Evolutionary conservation across 1,140 invertebrate species (phyloP), one percentile per base, ranked within the genome.

Genomic region (Andrena cerasifolii): DNA sequence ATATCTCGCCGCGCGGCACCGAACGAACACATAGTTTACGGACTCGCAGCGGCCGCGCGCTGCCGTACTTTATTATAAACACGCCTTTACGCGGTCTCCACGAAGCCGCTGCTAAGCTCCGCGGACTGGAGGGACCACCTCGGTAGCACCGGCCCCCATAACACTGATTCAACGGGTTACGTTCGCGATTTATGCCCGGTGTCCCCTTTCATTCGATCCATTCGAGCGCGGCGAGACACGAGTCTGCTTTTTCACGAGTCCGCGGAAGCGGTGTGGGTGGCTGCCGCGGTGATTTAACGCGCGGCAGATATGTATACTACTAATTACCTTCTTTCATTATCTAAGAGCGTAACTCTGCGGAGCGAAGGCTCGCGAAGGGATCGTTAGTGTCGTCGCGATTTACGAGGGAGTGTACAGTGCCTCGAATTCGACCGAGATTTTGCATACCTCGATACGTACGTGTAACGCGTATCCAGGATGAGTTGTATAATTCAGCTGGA

Each of bases 1-100:
- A 21, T 53, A 40, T 67, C 56, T 79, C 40, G 36, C n/a, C 40
- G 36, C 40, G n/a, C 0, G 33, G 14, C 73, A 28, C n/a, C n/a
- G 21, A 63, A 49, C 24, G 28, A 49, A 51, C n/a, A 54, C 47
- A 36, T 31, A 53, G 47, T 77, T 83, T 77, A 68, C 66, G 21
- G 28, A 36, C 77, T 79, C 59, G 68, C 36, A 12, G 31, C 31
- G 28, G 21, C 54, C 43, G 40, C 43, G 40, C 51, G 33, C 36
- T 63, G 12, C 1, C 53, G 54, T 24, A 36, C 70, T 82, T 78
- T 81, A 82, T 83, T 63, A 65, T 70, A 70, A 79, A 83, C 68
- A 68, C 67, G 49, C 49, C 24, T 56, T 66, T 68, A 31, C 56
- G 53, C 26, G 54, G 12, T n/a, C 12, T 26, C 72, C 70, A 24